Conservation (phyloP, 2,113 vertebrate species). For the Motacilla tschutschensis region DNA sequence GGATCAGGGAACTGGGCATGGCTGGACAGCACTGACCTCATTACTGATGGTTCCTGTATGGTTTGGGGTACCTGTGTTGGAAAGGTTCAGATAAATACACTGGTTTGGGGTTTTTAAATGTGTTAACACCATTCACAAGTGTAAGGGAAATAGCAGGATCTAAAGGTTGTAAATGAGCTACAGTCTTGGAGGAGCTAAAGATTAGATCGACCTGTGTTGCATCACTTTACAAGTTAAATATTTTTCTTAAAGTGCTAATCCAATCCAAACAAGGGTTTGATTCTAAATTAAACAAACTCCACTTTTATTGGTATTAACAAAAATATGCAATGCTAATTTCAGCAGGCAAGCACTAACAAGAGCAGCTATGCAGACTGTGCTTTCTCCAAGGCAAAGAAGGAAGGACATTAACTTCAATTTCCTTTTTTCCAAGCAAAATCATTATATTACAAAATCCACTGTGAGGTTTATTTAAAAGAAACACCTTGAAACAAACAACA, state of each 20-base stretch:
- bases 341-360: not conserved
- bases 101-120: not conserved
- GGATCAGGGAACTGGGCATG: not conserved
- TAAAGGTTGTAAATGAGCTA: not conserved
- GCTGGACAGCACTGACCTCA: not conserved
- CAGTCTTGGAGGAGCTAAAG: not conserved
- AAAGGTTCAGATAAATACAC: not conserved
- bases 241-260: conserved; percentile 56
- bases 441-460: conserved; percentile 17
- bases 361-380: not conserved
- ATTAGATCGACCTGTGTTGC: not conserved
- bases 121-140: not conserved
- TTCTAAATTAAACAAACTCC: conserved; percentile 60
- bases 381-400: conserved; percentile 1
- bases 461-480: not conserved
- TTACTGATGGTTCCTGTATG: not conserved
- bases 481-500: not conserved
- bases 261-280: conserved; percentile 53
- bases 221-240: conserved; percentile 56
- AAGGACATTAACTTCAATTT: conserved; percentile 19
- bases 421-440: conserved; percentile 39
- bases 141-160: not conserved
- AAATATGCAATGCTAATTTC: conserved; percentile 50
- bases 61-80: not conserved
- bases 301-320: conserved; percentile 52